Evolutionary conservation across 2,888 invertebrate genomes (phyloP).

Genomic region (Autographa pulchrina): DNA sequence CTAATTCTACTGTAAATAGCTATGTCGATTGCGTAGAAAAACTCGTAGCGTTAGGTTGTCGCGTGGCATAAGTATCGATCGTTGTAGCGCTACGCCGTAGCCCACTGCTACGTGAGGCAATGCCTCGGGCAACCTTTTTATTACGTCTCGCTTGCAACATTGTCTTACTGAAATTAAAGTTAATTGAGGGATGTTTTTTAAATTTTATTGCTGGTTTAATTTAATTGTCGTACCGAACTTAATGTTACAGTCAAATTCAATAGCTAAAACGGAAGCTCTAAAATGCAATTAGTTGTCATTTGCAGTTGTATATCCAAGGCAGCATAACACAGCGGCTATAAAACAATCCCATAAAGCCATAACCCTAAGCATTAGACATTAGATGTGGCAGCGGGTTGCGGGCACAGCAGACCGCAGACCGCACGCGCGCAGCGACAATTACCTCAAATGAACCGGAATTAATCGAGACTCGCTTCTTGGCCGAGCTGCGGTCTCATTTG

Average conservation of each 20-base stretch:
- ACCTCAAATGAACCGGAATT: conserved; percentile 90
- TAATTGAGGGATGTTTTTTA: background rate
- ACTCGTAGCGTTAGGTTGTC: conserved; percentile 81
- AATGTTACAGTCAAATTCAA: background rate
- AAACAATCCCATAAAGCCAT: conserved; percentile 54
- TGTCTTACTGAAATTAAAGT: conserved; percentile 37
- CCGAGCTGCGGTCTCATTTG: conserved; percentile 89
- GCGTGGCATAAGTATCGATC: conserved; percentile 85
- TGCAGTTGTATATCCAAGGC: conserved; percentile 10
- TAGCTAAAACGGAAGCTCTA: background rate
- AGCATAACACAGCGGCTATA: conserved; percentile 21
- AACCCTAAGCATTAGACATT: conserved; percentile 61
- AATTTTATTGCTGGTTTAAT: background rate
- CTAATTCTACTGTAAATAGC: conserved; percentile 53
- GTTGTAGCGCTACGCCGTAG: conserved; percentile 81
- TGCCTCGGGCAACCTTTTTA: conserved; percentile 70
- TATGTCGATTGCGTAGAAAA: conserved; percentile 70
- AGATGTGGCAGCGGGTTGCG: conserved; percentile 55
- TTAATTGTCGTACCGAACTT: background rate
- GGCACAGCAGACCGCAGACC: conserved; percentile 77
- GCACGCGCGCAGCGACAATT: conserved; percentile 86
- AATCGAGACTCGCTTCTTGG: conserved; percentile 89
- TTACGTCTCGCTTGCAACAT: conserved; percentile 59
- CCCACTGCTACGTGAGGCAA: conserved; percentile 72
- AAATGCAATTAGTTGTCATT: background rate